Conservation (phyloP, 2,797 vertebrate genomes). For the Odontamblyopus rebecca region DNA sequence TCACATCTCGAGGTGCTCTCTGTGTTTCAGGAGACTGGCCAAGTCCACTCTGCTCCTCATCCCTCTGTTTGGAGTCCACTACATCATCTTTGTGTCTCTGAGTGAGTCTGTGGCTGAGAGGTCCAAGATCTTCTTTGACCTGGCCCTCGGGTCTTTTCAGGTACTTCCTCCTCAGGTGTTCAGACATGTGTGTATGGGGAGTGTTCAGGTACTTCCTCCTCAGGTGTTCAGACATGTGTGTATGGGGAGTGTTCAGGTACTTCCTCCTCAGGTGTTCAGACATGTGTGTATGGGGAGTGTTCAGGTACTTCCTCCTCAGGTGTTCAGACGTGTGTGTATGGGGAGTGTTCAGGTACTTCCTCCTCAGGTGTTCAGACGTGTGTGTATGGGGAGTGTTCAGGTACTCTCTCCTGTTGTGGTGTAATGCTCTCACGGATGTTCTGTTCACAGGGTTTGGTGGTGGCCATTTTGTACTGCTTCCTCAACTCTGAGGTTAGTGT, state of each 20-base stretch:
- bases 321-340: background rate
- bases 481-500: slow-evolving; percentile 88
- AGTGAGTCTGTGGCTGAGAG: slow-evolving; percentile 76
- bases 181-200: too few relatives aligned
- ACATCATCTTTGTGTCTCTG: slow-evolving; percentile 86
- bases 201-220: slow-evolving; percentile 79
- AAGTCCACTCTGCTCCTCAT: slow-evolving; percentile 92
- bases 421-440: background rate
- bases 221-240: too few relatives aligned
- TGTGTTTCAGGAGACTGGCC: slow-evolving; percentile 81
- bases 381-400: slow-evolving; percentile 70
- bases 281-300: slow-evolving; percentile 33
- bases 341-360: too few relatives aligned
- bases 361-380: too few relatives aligned
- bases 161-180: slow-evolving; percentile 50
- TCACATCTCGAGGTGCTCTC: background rate
- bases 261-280: too few relatives aligned
- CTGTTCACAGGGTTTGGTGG: slow-evolving; percentile 83
- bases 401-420: slow-evolving; percentile 51
- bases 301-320: slow-evolving; percentile 75
- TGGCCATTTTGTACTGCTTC: slow-evolving; percentile 91
- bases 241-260: too few relatives aligned
- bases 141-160: slow-evolving; percentile 92
- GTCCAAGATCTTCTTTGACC: slow-evolving; percentile 88
- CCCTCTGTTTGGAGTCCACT: slow-evolving; percentile 91